Evolutionary conservation across 2,113 vertebrate genomes (phyloP), one percentile per base, ranked within the genome.

Genomic region (Sylvilagus bachmani): DNA sequence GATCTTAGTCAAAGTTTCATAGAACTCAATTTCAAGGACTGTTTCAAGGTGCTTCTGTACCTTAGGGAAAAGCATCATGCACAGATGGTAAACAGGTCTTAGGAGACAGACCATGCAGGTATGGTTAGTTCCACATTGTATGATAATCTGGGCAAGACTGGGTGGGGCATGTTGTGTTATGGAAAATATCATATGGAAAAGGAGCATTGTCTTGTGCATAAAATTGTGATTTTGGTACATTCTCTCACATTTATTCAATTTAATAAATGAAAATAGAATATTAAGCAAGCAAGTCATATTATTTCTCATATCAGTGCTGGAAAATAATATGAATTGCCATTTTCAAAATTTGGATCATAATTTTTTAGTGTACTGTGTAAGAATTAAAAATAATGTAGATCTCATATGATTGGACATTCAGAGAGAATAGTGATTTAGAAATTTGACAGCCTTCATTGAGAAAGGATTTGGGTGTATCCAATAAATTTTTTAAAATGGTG

Each of bases 31-130:
- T 64, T 29, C 31, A 87, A 10, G 13, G 1, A 51, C 5, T 0
- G 5, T 58, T 10, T 4, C 1, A n/a, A 4, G 38, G 19, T 70
- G 49, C 66, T 29, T 5, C 13, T 33, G 0, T 12, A 31, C 1
- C 11, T 69, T 51, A 51, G 38, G 5, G 16, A 27, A 82, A 66
- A 24, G 3, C 0, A 58, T 27, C 81, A 58, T 38, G 27, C 49
- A 22, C 58, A 84, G 61, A 55, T 17, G 29, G 4, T 33, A 44
- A 44, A 44, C 8, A 44, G 44, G 44, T 44, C 61, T 69, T 67
- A 61, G 49, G 38, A 74, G 1, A 4, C 61, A 58, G 38, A 61
- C 6, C 6, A 49, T 17, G 58, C 24, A 44, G 31, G n/a, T 67
- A 12, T n/a, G 44, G 12, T 38, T 36, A 38, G 27, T 90, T 64